Evolutionary conservation across 2,888 invertebrate species (phyloP), one percentile per base, ranked within the genome.

Genomic region (Andrena praecox): DNA sequence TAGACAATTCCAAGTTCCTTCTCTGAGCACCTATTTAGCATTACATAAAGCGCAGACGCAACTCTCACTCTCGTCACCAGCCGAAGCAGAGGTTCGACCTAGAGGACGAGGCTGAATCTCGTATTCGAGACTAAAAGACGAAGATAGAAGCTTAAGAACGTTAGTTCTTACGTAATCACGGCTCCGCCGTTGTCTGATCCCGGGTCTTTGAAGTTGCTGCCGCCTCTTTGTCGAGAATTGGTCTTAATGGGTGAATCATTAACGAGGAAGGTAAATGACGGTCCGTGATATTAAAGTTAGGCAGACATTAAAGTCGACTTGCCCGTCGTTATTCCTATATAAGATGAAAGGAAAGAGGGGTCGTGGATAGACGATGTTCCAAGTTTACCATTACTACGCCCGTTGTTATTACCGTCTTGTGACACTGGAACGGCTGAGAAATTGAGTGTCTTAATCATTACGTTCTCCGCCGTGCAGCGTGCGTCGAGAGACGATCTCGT

Each of bases 221-320:
- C 56, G 72, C 31, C 74, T 68, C 76, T 75, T 86, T 78, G 76
- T 77, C 73, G 73, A 29, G 80, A 80, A 85, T 86, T 72, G 74
- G 52, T 74, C 74, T 75, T 85, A 87, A 87, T 80, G 72, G 79
- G 31, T 52, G 84, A 80, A 82, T 80, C 72, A 79, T 85, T 84
- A 80, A 76, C 71, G 74, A 63, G 62, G 67, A 72, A 68, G 66
- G 74, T 77, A 70, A 77, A 72, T 82, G 80, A 74, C 62, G 84
- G 77, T 54, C 59, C 70, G 73, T 52, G 77, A 73, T 80, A 78
- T 80, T 84, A 80, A 87, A 81, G 81, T 75, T 82, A 78, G 80
- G 64, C 74, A 73, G 77, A 80, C 80, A 80, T 89, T 83, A 81
- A 85, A 81, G 82, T 67, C 85, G 78, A 75, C 84, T 82, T 60